Evolutionary conservation across 2,888 invertebrate species (phyloP), one percentile per base, ranked within the genome.

Genomic region (Phyto melanocephala): DNA sequence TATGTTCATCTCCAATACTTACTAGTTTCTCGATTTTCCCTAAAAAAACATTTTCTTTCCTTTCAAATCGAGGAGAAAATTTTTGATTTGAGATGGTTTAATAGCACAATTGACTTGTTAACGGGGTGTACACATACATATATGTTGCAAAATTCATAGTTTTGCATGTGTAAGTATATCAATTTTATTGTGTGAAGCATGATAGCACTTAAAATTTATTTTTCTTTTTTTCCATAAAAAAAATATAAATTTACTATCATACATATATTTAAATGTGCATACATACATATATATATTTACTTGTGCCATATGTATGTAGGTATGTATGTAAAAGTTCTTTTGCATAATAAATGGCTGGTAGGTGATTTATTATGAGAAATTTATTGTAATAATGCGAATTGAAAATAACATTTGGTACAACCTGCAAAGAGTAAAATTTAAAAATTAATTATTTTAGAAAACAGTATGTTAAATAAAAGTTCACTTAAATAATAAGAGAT

Each of bases 291-390:
- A 15, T 17, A 47, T 10, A 17, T 17, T 17, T 13, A 20, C n/a
- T 17, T 17, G 37, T n/a, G n/a, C n/a, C 58, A 37, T 20, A 35
- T 24, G 24, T 62, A 33, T 52, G 22, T 50, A 58, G n/a, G n/a
- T n/a, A n/a, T n/a, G n/a, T n/a, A 28, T 65, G 71, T 63, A 28
- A 58, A 71, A 65, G 56, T 67, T 50, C 67, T 45, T 45, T 56
- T 45, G 6, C 45, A 35, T 45, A 35, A 37, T 15, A 35, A 71
- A 60, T 50, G 5, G 22, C 6, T 47, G 47, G 1, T 37, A 8
- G 47, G 24, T 60, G 50, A 71, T 60, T 60, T 71, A 50, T 40
- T 71, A 17, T 17, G 37, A 24, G 37, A 24, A 71, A 28, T 72
- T 60, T 24, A 47, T 42, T 0, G 13, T 10, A 10, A 20, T 20